Evolutionary conservation across 2,888 invertebrate genomes (phyloP).

Genomic region (Ectropis crepuscularia): DNA sequence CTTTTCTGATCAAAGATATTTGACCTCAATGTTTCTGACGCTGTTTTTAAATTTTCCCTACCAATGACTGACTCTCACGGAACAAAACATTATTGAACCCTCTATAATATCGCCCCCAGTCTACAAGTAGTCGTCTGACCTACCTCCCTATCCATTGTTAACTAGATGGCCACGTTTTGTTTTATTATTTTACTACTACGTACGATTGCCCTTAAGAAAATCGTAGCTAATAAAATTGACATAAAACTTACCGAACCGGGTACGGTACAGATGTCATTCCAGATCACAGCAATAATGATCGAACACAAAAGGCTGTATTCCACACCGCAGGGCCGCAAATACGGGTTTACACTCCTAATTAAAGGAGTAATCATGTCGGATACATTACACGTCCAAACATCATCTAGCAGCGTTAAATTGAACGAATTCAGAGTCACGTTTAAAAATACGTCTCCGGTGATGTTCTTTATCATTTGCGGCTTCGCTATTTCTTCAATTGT

Average conservation of each 20-base stretch:
- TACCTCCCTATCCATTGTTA: not conserved
- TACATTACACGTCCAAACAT: slow-evolving; percentile 72
- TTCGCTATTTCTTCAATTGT: slow-evolving; percentile 50
- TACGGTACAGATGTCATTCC: slow-evolving; percentile 88
- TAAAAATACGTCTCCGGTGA: slow-evolving; percentile 40
- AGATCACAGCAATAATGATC: slow-evolving; percentile 91
- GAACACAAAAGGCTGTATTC: slow-evolving; percentile 93
- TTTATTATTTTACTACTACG: slow-evolving; percentile 16
- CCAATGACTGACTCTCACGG: too few relatives aligned
- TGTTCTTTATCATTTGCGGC: slow-evolving; percentile 25
- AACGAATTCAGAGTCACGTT: slow-evolving; percentile 44
- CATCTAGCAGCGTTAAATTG: slow-evolving; percentile 53
- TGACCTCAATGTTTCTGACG: too few relatives aligned
- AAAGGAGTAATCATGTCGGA: slow-evolving; percentile 85
- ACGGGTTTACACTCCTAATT: slow-evolving; percentile 88
- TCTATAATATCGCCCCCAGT: not conserved
- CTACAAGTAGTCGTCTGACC: not conserved
- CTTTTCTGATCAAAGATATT: too few relatives aligned
- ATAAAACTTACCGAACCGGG: slow-evolving; percentile 72
- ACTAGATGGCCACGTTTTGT: slow-evolving; percentile 12
- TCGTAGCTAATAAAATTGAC: slow-evolving; percentile 24
- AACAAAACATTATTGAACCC: not conserved
- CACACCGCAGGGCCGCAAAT: slow-evolving; percentile 92
- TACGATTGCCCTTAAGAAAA: slow-evolving; percentile 15
- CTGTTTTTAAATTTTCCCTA: too few relatives aligned